phyloP scores from a whole-genome alignment of 64 coral and sea anemone species.

The Cladopsammia gracilis region DNA sequence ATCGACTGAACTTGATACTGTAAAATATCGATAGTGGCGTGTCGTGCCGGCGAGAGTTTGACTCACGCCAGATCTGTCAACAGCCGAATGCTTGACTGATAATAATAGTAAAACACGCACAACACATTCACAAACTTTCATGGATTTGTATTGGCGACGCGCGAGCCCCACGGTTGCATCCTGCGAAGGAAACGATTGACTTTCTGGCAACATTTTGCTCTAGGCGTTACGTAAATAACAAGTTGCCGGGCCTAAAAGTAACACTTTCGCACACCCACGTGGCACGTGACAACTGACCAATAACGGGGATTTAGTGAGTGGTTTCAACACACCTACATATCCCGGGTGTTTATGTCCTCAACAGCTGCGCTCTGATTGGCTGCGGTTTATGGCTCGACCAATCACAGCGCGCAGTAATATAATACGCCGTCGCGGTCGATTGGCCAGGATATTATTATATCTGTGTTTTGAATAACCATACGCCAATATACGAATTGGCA shows the following conservation, averaged over 20 bases:
- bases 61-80: slow-evolving; percentile 26
- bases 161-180: neutral
- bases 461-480: slow-evolving; percentile 93
- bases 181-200: neutral
- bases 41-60: neutral
- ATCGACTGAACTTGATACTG: slow-evolving; percentile 34
- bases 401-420: slow-evolving; percentile 75
- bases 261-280: slow-evolving; percentile 63
- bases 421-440: slow-evolving; percentile 89
- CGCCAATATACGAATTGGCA: slow-evolving; percentile 91
- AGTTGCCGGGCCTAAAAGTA: slow-evolving; percentile 22
- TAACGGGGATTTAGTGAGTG: slow-evolving; percentile 28
- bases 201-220: neutral
- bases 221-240: slow-evolving; percentile 9
- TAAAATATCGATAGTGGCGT: neutral
- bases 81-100: neutral
- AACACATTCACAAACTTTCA: neutral
- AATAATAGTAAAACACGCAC: slow-evolving; percentile 10
- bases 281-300: slow-evolving; percentile 66
- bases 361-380: slow-evolving; percentile 45
- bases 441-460: slow-evolving; percentile 89
- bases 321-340: slow-evolving; percentile 81
- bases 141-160: neutral
- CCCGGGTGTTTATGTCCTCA: slow-evolving; percentile 59
- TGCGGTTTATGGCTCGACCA: slow-evolving; percentile 61